Conservation (phyloP, 1,140 invertebrate genomes). For the Dinoponera quadriceps region DNA sequence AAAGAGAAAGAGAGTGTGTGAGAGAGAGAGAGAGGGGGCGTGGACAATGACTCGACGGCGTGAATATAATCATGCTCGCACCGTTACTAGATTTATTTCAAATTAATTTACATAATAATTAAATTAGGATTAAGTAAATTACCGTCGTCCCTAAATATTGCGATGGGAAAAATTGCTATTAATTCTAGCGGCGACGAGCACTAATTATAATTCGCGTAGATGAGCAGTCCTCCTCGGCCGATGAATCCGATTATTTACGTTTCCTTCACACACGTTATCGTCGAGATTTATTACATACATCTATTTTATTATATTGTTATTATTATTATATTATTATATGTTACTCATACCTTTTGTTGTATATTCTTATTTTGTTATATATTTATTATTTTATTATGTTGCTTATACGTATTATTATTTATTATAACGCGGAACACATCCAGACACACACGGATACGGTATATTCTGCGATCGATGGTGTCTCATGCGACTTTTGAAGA, state of each 20-base stretch:
- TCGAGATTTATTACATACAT: too few relatives aligned
- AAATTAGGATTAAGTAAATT: background rate
- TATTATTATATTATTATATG: too few relatives aligned
- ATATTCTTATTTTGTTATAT: too few relatives aligned
- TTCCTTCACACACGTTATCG: too few relatives aligned
- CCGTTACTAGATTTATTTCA: background rate
- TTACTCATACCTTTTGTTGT: too few relatives aligned
- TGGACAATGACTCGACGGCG: background rate
- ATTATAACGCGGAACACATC: background rate
- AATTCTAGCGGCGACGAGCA: background rate
- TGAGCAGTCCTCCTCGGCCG: background rate
- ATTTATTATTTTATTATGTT: background rate
- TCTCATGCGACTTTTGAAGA: constrained; percentile 34
- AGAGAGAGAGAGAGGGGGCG: too few relatives aligned
- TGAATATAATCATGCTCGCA: background rate
- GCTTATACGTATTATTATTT: constrained; percentile 13
- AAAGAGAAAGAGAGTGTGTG: background rate
- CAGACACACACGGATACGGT: background rate
- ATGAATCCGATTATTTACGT: background rate
- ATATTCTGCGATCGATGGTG: constrained; percentile 26
- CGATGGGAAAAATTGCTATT: background rate
- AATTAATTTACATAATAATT: constrained; percentile 20
- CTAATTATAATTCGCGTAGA: background rate
- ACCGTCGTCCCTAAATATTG: background rate
- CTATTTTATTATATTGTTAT: too few relatives aligned